These are phyloP conservation scores for Drosophila ohnishii DNA, from an alignment of 1,140 invertebrate species.

Conservation along the genomic window DNA sequence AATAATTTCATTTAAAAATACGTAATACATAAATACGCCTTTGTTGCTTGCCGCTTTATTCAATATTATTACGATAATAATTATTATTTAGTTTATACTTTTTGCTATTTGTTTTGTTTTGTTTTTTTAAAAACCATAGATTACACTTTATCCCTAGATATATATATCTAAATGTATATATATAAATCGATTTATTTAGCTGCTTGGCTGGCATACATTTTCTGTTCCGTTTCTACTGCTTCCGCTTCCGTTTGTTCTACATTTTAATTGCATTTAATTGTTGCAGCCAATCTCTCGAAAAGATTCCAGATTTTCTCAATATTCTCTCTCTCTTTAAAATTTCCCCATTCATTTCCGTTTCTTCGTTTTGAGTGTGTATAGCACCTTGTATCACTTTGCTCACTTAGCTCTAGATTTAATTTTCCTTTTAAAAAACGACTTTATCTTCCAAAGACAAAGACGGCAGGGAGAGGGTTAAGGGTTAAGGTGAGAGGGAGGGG, in stretches of 20 bases:
- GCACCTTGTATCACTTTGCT: constrained; percentile 82
- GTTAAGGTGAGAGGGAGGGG: neutral
- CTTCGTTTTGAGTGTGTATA: constrained; percentile 70
- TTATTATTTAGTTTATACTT: constrained; percentile 34
- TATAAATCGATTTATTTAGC: constrained; percentile 48
- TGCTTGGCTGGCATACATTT: constrained; percentile 59
- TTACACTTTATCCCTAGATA: constrained; percentile 70
- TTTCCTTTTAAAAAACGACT: constrained; percentile 59
- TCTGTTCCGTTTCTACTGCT: constrained; percentile 13
- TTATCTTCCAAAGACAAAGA: constrained; percentile 74
- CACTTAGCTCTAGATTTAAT: constrained; percentile 70
- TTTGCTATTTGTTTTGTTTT: constrained; percentile 46
- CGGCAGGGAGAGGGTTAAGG: constrained; percentile 1
- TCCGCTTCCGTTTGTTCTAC: constrained; percentile 37
- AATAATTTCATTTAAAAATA: constrained; percentile 78
- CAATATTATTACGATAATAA: constrained; percentile 38
- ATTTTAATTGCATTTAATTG: constrained; percentile 28
- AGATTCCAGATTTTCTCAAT: constrained; percentile 49
- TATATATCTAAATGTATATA: constrained; percentile 31
- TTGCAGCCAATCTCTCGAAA: constrained; percentile 48
- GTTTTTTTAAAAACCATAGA: constrained; percentile 67
- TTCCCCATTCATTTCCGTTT: constrained; percentile 28
- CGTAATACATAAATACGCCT: constrained; percentile 73
- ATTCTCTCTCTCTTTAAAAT: constrained; percentile 43
- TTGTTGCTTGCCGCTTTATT: constrained; percentile 45